Evolutionary conservation across 2,113 vertebrate genomes (phyloP), one percentile per base, ranked within the genome.

Genomic region (Neodontobutis hainanensis): DNA sequence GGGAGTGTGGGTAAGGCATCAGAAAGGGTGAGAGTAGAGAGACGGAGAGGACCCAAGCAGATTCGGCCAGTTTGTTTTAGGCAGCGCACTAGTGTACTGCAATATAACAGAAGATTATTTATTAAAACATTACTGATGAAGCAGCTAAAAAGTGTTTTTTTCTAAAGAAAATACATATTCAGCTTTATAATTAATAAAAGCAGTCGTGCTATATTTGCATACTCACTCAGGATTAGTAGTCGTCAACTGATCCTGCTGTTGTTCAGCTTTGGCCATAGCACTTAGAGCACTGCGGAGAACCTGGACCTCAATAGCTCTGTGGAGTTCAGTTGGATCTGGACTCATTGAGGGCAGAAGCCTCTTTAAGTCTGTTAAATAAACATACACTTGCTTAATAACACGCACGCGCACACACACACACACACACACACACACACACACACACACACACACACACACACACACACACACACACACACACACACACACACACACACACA

Each of bases 241-340:
- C 89, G 90, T 80, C 92, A 85, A 95, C 63, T 95, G 95, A 49
- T 98, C 96, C 73, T 92, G 94, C 27, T 95, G 95, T 8, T 95
- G 93, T 66, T 77, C 91, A 63, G 93, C 80, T 64, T 94, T 93
- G 2, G 90, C 91, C 76, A 95, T 93, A 81, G 96, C 87, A 49
- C 94, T 95, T 0, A 98, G 93, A 2, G 96, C 94, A 16, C 95
- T 96, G 88, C 97, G 94, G 53, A 99, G 87, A 55, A 99, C 92
- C 84, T 99, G 97, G 32, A 98, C 95, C 90, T 99, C 97, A 59
- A 99, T 95, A 74, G 96, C 95, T 85, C 98, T 97, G 84, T 99
- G 96, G 82, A 99, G 95, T 87, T 99, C 97, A 4, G 92, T 92
- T 5, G 97, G 96, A 87, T 99, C 97, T 55, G 96, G 97, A 85